Base-by-base conservation (phyloP, 2,888 invertebrate species). In the Seira ritae region DNA sequence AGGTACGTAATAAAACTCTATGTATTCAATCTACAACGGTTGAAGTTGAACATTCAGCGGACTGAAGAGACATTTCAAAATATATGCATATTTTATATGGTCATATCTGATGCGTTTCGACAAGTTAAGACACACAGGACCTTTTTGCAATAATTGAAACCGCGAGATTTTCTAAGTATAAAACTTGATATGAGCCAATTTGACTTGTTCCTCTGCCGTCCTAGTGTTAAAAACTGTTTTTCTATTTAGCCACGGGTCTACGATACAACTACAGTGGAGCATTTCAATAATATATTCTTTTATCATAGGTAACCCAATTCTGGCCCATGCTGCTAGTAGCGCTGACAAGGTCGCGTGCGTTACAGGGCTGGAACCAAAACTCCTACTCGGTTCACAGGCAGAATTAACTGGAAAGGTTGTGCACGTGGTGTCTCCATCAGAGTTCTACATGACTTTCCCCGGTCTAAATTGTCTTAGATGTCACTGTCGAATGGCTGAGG, bases 391-490 rank as follows among this genome's bases (percentile, higher is more conserved):
- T 1, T n/a, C 2, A 8, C 22, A 78, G 15, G 4, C 42, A 1
- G 37, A 68, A 24, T 6, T 83, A 0, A 6, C 10, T 0, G 67
- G 78, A 12, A n/a, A n/a, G 3, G 71, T 84, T 0, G 66, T 55
- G 1, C 31, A 75, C 50, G 46, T 79, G 2, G 46, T 20, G 0
- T 24, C 23, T n/a, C 79, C 79, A 0, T 37, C 67, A 0, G 79
- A 84, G 19, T 84, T 84, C 60, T 84, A 66, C 67, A 75, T 84
- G 6, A 31, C n/a, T 3, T 66, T 70, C 6, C 23, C 3, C 6
- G 10, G 60, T 15, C 42, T 19, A 0, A 10, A 31, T 15, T 50
- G 19, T 24, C 8, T 1, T 0, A 0, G 10, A 0, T 83, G 78
- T 15, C 4, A 12, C 19, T 82, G 82, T 20, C 65, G 10, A 3